A percentile compares a stretch with the other conserved stretches of the same genome.
Evolutionary conservation across 2,797 vertebrate genomes (phyloP).

Genomic region (Anguilla marmorata): DNA sequence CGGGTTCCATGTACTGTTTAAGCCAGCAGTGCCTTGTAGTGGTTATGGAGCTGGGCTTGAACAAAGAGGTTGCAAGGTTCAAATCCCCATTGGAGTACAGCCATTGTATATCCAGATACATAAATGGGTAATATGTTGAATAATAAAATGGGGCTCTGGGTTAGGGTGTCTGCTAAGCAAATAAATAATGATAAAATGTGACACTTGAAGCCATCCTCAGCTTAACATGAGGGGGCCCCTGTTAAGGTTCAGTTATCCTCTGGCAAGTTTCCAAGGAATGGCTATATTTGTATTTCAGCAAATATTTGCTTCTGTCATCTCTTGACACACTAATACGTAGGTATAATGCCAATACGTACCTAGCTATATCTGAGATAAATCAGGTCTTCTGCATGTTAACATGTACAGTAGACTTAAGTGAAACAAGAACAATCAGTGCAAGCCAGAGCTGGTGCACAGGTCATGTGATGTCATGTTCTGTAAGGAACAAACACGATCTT

Average conservation of each 20-base stretch:
- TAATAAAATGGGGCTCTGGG: not conserved
- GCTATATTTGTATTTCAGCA: not conserved
- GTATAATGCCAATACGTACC: not conserved
- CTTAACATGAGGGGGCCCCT: not conserved
- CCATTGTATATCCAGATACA: not conserved
- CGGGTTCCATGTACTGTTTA: conserved; percentile 9
- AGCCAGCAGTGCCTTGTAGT: not conserved
- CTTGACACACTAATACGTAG: not conserved
- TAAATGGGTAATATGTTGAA: not conserved
- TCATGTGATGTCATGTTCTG: conserved; percentile 62
- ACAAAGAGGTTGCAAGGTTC: not conserved
- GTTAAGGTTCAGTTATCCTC: not conserved
- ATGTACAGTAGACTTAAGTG: not conserved
- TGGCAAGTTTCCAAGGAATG: not conserved
- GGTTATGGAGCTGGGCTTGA: not conserved
- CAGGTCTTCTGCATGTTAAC: not conserved
- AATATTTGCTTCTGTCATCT: not conserved
- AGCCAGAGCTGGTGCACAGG: conserved; percentile 39
- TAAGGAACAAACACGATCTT: conserved; percentile 74
- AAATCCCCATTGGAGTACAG: not conserved
- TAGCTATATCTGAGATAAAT: not conserved
- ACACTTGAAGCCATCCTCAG: not conserved
- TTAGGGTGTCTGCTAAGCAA: not conserved
- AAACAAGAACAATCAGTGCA: not conserved
- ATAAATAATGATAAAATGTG: not conserved